Evolutionary conservation across 1,140 invertebrate genomes (phyloP).

Genomic region (Cecropterus lyciades): DNA sequence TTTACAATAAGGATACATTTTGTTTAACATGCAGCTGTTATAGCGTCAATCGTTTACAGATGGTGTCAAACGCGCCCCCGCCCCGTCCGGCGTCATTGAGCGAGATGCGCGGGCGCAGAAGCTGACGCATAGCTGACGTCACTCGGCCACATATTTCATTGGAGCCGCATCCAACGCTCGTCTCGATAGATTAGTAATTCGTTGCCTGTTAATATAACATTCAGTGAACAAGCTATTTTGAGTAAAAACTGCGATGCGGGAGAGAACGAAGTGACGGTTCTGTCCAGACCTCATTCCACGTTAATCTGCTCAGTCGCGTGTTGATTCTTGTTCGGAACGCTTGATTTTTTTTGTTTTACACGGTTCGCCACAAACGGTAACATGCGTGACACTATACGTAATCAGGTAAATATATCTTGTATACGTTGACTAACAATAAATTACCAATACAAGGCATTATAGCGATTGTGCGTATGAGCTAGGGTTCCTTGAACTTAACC

Average conservation of each 20-base stretch:
- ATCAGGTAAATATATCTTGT: constrained; percentile 50
- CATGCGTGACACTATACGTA: constrained; percentile 58
- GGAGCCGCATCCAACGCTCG: constrained; percentile 48
- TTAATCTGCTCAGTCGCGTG: constrained; percentile 43
- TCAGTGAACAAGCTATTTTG: constrained; percentile 45
- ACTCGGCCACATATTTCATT: constrained; percentile 18
- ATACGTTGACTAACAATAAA: constrained; percentile 18
- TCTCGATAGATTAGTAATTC: constrained; percentile 21
- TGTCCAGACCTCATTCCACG: constrained; percentile 36
- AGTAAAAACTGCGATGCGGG: constrained; percentile 11
- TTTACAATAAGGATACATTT: not conserved
- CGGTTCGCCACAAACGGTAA: constrained; percentile 21
- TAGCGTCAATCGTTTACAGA: constrained; percentile 47
- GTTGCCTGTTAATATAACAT: constrained; percentile 27
- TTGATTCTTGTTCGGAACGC: constrained; percentile 39
- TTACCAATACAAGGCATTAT: constrained; percentile 8
- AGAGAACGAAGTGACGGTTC: not conserved
- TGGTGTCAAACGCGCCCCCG: constrained; percentile 54
- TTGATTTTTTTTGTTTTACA: constrained; percentile 30
- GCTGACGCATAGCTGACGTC: constrained; percentile 29
- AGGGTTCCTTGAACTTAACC: constrained; percentile 19
- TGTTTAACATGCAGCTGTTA: not conserved
- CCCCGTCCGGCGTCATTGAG: constrained; percentile 53
- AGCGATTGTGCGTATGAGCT: constrained; percentile 10
- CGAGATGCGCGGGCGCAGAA: constrained; percentile 46